Evolutionary conservation across 2,113 vertebrate species (phyloP).

Genomic region (Phalacrocorax aristotelis): DNA sequence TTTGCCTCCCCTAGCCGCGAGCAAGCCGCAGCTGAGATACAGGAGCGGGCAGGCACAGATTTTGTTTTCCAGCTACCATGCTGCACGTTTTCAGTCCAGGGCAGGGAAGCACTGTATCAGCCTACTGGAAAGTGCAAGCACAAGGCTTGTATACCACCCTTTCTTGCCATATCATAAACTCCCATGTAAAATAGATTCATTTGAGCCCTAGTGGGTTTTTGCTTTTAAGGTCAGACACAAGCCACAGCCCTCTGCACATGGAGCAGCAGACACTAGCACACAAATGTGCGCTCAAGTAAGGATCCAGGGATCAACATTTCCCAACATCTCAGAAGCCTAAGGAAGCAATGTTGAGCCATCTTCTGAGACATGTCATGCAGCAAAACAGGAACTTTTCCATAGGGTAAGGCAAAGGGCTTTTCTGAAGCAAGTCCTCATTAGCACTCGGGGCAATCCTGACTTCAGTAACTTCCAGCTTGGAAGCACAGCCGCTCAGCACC

Average conservation of each 20-base stretch:
- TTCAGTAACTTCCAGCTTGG: not conserved
- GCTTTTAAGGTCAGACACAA: not conserved
- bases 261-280: not conserved
- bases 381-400: not conserved
- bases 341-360: not conserved
- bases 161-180: not conserved
- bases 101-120: not conserved
- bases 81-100: accelerated
- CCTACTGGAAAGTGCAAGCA: not conserved
- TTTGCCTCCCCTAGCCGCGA: not conserved
- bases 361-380: not conserved
- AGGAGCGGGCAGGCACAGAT: not conserved
- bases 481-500: not conserved
- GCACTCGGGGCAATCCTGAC: not conserved
- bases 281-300: not conserved
- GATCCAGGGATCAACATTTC: not conserved
- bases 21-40: not conserved
- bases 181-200: not conserved
- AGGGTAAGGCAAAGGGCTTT: not conserved
- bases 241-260: not conserved
- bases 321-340: not conserved
- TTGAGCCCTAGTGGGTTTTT: not conserved
- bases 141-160: not conserved
- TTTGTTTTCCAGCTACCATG: not conserved
- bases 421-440: not conserved